A percentile compares a stretch with the other conserved stretches of the same genome.
These are phyloP conservation scores for Athalia cordata DNA, from an alignment of 2,888 invertebrate genomes.

Conservation along the genomic window DNA sequence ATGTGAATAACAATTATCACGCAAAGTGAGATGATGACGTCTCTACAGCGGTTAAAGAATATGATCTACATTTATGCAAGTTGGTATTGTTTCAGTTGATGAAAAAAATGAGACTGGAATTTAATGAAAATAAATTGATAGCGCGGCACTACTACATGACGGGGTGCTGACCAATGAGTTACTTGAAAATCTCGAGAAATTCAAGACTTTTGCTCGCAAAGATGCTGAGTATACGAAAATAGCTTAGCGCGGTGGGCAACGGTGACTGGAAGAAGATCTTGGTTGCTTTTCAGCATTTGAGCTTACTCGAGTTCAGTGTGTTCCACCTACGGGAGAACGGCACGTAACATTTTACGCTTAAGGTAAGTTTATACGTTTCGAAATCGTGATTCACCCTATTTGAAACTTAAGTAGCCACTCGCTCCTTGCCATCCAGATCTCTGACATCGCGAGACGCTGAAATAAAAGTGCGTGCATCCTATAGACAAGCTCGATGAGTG, in stretches of 20 bases:
- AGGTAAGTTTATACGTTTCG: conserved; percentile 49
- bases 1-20: not conserved
- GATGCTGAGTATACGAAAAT: conserved; percentile 40
- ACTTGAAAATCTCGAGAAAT: conserved; percentile 46
- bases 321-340: conserved; percentile 63
- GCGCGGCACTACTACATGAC: conserved; percentile 34
- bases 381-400: conserved; percentile 37
- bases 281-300: conserved; percentile 59
- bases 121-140: not conserved
- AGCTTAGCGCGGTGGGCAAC: conserved; percentile 44
- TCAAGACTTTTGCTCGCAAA: conserved; percentile 47
- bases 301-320: conserved; percentile 65
- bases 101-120: conserved; percentile 13
- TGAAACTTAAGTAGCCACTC: conserved; percentile 19
- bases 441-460: conserved; percentile 10
- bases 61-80: too few species aligned
- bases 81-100: too few species aligned
- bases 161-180: conserved; percentile 46
- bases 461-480: not conserved
- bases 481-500: conserved; percentile 20
- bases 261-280: conserved; percentile 51
- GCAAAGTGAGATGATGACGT: too few species aligned
- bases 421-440: not conserved
- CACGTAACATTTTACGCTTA: conserved; percentile 52
- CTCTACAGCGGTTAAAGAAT: too few species aligned